Evolutionary conservation across 2,797 vertebrate species (phyloP).

Genomic region (Cottoperca gobio): DNA sequence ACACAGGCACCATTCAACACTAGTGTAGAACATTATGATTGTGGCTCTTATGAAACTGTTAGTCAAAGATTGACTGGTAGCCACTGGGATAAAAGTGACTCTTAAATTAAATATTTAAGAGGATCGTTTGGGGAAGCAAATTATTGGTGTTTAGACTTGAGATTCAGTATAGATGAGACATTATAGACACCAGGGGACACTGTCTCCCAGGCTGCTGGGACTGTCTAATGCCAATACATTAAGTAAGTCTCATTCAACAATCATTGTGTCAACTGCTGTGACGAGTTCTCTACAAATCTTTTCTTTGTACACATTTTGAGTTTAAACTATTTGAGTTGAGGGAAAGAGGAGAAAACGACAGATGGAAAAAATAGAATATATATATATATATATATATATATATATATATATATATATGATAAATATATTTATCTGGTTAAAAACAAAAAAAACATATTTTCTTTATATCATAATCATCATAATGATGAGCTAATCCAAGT

Average conservation of each 20-base stretch:
- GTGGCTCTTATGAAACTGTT: conserved; percentile 47
- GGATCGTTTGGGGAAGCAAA: conserved; percentile 38
- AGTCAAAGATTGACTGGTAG: conserved; percentile 51
- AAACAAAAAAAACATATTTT: background rate
- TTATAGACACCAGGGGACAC: conserved; percentile 86
- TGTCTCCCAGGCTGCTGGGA: conserved; percentile 79
- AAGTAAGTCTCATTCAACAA: conserved; percentile 34
- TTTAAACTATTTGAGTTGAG: background rate
- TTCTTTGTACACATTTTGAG: background rate
- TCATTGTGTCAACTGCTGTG: conserved; percentile 24
- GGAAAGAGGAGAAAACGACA: background rate
- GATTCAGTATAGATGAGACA: conserved; percentile 60
- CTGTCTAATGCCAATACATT: conserved; percentile 39
- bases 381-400: too few species aligned
- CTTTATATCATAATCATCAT: background rate
- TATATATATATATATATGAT: too few species aligned
- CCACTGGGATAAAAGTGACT: conserved; percentile 45
- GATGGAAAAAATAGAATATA: background rate
- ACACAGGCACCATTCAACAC: conserved; percentile 69
- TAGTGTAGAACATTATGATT: conserved; percentile 53
- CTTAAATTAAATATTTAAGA: conserved; percentile 57
- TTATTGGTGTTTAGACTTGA: conserved; percentile 53
- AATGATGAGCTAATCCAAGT: background rate
- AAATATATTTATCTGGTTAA: background rate
- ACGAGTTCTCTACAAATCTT: background rate